Conservation (phyloP, 2,888 invertebrate species). For the Cosmopolites sordidus region DNA sequence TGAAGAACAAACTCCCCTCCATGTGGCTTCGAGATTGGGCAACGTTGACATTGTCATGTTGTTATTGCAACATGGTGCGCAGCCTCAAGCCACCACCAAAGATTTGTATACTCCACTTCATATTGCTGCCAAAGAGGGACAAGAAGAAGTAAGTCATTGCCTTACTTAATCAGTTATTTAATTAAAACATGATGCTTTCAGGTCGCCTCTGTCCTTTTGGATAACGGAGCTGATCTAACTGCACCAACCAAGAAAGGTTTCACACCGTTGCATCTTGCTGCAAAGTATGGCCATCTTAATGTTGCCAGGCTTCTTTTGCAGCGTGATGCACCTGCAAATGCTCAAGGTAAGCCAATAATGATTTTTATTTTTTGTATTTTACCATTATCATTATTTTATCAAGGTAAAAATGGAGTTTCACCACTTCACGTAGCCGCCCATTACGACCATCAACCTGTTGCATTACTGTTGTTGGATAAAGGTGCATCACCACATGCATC, state of each 20-base stretch:
- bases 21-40: slow-evolving; percentile 92
- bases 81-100: slow-evolving; percentile 83
- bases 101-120: slow-evolving; percentile 95
- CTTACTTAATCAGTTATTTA: too few relatives aligned
- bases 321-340: slow-evolving; percentile 76
- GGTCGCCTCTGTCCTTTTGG: slow-evolving; percentile 85
- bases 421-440: slow-evolving; percentile 96
- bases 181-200: slow-evolving; percentile 34
- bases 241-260: slow-evolving; percentile 96
- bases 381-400: background rate
- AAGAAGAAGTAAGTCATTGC: slow-evolving; percentile 61
- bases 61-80: slow-evolving; percentile 89
- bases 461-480: slow-evolving; percentile 82
- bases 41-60: slow-evolving; percentile 95
- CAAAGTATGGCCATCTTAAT: slow-evolving; percentile 93
- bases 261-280: slow-evolving; percentile 93
- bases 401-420: slow-evolving; percentile 81
- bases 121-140: slow-evolving; percentile 96
- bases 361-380: background rate
- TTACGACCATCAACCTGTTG: slow-evolving; percentile 91
- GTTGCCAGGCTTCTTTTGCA: slow-evolving; percentile 84
- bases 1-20: slow-evolving; percentile 94
- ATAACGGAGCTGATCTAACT: slow-evolving; percentile 83
- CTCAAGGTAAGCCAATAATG: slow-evolving; percentile 59
- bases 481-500: slow-evolving; percentile 90